phyloP scores from a whole-genome alignment of 2,797 vertebrate species.

The Aulostomus chinensis region DNA sequence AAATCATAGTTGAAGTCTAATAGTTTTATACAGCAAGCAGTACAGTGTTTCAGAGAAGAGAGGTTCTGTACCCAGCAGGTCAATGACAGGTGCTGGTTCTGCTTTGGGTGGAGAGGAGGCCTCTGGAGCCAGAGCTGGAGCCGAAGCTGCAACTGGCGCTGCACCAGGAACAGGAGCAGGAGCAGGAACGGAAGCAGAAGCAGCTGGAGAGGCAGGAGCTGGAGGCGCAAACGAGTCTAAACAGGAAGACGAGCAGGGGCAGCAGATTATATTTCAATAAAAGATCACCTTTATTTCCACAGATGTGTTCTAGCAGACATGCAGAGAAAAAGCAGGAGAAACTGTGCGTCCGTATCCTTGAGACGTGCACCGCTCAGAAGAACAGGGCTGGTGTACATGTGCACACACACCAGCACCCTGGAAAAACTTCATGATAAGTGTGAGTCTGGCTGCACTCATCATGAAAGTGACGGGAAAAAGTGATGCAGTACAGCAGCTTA shows the following conservation, averaged over 20 bases:
- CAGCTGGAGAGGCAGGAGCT: conserved; percentile 65
- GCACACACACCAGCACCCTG: conserved; percentile 34
- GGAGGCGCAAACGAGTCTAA: conserved; percentile 87
- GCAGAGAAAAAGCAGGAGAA: conserved; percentile 32
- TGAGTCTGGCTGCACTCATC: conserved; percentile 48
- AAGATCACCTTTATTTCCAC: neutral
- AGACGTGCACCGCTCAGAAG: conserved; percentile 39
- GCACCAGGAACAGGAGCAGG: conserved; percentile 59
- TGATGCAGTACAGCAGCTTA: conserved; percentile 57
- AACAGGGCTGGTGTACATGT: conserved; percentile 35
- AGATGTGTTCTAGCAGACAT: conserved; percentile 18
- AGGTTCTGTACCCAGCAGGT: conserved; percentile 89
- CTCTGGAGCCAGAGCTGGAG: conserved; percentile 78
- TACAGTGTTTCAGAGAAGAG: neutral
- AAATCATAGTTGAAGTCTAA: neutral
- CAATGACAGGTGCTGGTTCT: conserved; percentile 90
- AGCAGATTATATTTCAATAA: conserved; percentile 8
- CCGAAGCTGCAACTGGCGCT: conserved; percentile 65
- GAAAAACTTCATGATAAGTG: conserved; percentile 6
- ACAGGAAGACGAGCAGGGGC: conserved; percentile 38
- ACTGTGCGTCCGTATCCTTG: conserved; percentile 53
- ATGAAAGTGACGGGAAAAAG: conserved; percentile 70
- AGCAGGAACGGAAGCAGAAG: conserved; percentile 83
- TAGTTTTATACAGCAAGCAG: neutral
- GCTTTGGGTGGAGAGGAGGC: conserved; percentile 88